Percentiles rank a stretch among this genome's conserved stretches.
Conservation (phyloP, 2,888 invertebrate species). For the Drosophila sordidula region DNA sequence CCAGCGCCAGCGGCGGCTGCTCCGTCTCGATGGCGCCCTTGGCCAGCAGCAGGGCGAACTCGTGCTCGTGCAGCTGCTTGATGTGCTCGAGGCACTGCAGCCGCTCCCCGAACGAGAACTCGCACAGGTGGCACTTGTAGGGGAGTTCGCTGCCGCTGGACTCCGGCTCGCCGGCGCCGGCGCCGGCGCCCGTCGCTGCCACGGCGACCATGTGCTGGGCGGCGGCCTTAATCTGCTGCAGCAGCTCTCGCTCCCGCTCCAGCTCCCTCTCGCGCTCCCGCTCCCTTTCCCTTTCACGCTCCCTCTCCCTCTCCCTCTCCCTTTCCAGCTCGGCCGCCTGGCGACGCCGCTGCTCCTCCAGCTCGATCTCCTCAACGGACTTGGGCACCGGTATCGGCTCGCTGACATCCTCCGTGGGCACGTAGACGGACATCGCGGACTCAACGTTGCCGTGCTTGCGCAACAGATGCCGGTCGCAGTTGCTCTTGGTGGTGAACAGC, state of each 20-base stretch:
- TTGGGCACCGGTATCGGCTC: constrained; percentile 84
- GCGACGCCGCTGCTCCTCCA: constrained; percentile 82
- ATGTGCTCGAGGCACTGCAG: constrained; percentile 93
- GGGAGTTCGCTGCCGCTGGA: constrained; percentile 87
- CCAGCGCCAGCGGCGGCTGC: background rate
- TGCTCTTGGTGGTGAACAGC: constrained; percentile 98
- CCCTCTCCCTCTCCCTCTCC: constrained; percentile 51
- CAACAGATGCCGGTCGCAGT: constrained; percentile 96
- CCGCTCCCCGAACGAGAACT: constrained; percentile 92
- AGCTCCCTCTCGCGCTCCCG: constrained; percentile 41
- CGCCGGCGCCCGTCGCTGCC: constrained; percentile 6
- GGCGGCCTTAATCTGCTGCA: constrained; percentile 83
- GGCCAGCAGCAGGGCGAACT: constrained; percentile 92
- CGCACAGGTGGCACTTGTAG: constrained; percentile 97
- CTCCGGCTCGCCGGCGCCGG: constrained; percentile 1
- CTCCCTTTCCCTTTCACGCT: constrained; percentile 49
- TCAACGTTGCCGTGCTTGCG: constrained; percentile 91
- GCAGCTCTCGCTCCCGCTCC: constrained; percentile 58
- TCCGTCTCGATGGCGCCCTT: constrained; percentile 90
- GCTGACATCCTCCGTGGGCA: constrained; percentile 86
- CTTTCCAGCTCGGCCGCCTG: constrained; percentile 68
- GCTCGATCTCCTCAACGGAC: constrained; percentile 83
- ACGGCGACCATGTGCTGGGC: constrained; percentile 54
- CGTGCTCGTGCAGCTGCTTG: constrained; percentile 90
- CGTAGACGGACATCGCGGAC: constrained; percentile 85